Evolutionary conservation across 2,888 invertebrate species (phyloP), one percentile per base, ranked within the genome.

Genomic region (Leucophenga maculata): DNA sequence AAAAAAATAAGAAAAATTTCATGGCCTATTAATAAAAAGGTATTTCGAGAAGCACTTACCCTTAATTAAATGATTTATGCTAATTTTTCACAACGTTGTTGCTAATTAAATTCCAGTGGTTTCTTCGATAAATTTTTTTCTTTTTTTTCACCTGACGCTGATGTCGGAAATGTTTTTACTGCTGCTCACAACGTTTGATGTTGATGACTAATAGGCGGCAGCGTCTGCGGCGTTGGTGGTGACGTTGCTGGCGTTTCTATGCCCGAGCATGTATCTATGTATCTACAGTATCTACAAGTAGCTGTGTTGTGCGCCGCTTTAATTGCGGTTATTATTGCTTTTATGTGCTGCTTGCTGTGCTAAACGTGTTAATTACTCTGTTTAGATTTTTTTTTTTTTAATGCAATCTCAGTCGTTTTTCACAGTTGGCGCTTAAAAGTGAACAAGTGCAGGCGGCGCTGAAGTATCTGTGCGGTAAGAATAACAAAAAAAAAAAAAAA

Each of bases 21-120:
- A 3, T 26, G 4, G 4, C 26, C 26, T 4, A 4, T 4, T 26
- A 3, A 3, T 3, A 26, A 8, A 64, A 16, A 9, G 54, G 65
- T 57, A 67, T 8, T n/a, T 65, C n/a, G 20, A 44, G 16, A 44
- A 70, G 71, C 78, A 72, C 78, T 80, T 72, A 78, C 78, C 80
- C 77, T 78, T 79, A 76, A 82, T 82, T 82, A 78, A 82, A 82
- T 79, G 79, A 82, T 80, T 82, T 82, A 82, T 82, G 81, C 79
- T 82, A 82, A 82, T 82, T 81, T 62, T 81, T 76, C 72, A 77
- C 79, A 74, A 70, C 73, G 77, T 68, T 72, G 73, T 69, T 67
- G 80, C 75, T 81, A 78, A 82, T 80, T 78, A 75, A 80, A 80
- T 77, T 80, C 75, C 65, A 72, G 62, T n/a, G 60, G 70, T 54